Conservation (phyloP, 2,888 invertebrate species). For the Acanthosepion pharaonis region DNA sequence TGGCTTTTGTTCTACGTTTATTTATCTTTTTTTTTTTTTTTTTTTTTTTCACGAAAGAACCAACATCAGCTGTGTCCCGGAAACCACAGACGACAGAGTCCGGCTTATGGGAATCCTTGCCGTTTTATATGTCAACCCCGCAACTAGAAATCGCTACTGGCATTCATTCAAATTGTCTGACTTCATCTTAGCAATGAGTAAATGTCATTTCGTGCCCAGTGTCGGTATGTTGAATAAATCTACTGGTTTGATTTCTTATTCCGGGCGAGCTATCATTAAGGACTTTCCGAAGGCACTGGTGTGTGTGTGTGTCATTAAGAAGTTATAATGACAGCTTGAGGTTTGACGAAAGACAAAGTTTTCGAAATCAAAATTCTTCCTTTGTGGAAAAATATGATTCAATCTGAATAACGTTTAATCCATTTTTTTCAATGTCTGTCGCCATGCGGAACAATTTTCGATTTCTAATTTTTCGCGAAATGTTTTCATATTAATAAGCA, state of each 20-base stretch:
- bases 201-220: neutral
- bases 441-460: too few relatives aligned
- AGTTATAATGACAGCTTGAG: too few relatives aligned
- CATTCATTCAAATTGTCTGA: neutral
- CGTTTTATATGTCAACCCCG: neutral
- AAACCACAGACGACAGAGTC: neutral
- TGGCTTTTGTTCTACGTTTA: neutral
- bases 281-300: neutral
- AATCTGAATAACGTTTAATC: too few relatives aligned
- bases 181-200: neutral
- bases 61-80: neutral
- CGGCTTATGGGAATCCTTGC: slow-evolving; percentile 2
- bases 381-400: too few relatives aligned
- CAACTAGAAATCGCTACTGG: neutral
- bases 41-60: neutral
- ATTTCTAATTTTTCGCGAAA: too few relatives aligned
- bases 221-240: neutral
- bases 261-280: neutral
- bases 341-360: too few relatives aligned
- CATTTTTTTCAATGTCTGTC: too few relatives aligned
- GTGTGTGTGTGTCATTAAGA: too few relatives aligned
- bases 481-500: too few relatives aligned
- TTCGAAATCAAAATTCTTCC: too few relatives aligned
- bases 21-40: too few relatives aligned
- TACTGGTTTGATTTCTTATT: neutral